Conservation (phyloP, 2,888 invertebrate genomes). For the Gisinianus flammeolus region DNA sequence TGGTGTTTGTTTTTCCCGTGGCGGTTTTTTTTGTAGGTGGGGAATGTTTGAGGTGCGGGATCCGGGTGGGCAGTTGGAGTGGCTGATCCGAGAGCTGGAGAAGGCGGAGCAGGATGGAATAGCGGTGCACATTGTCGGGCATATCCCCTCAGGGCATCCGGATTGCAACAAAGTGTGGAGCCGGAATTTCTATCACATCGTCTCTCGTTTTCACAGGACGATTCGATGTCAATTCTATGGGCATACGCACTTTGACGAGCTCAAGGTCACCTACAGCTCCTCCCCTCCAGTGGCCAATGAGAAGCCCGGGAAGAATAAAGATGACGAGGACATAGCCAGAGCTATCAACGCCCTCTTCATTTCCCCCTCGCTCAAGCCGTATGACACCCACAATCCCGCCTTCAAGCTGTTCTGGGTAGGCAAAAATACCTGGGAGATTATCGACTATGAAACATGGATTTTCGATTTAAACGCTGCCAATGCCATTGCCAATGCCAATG, state of each 20-base stretch:
- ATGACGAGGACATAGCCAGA: too few relatives aligned
- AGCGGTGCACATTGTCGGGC: slow-evolving; percentile 59
- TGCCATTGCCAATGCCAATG: slow-evolving; percentile 49
- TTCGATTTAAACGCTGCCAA: slow-evolving; percentile 62
- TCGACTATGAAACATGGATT: slow-evolving; percentile 63
- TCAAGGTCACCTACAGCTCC: slow-evolving; percentile 62
- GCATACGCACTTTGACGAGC: slow-evolving; percentile 63
- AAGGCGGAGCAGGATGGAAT: slow-evolving; percentile 63
- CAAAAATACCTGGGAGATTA: slow-evolving; percentile 55
- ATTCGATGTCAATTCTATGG: slow-evolving; percentile 60
- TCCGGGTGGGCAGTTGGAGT: slow-evolving; percentile 65
- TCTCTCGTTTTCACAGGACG: slow-evolving; percentile 38
- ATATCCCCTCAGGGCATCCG: slow-evolving; percentile 50
- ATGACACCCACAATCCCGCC: slow-evolving; percentile 56
- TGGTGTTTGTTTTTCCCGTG: too few relatives aligned
- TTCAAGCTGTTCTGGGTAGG: slow-evolving; percentile 51
- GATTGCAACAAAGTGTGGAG: slow-evolving; percentile 40
- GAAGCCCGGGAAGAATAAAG: slow-evolving; percentile 59
- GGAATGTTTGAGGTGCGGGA: slow-evolving; percentile 62
- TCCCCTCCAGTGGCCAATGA: too few relatives aligned
- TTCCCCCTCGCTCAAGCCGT: slow-evolving; percentile 66
- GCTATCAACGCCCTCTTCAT: slow-evolving; percentile 63
- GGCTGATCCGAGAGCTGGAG: slow-evolving; percentile 64
- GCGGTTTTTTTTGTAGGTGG: too few relatives aligned
- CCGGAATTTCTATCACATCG: slow-evolving; percentile 52